Evolutionary conservation across 2,113 vertebrate species (phyloP).

Genomic region (Aepyceros melampus): DNA sequence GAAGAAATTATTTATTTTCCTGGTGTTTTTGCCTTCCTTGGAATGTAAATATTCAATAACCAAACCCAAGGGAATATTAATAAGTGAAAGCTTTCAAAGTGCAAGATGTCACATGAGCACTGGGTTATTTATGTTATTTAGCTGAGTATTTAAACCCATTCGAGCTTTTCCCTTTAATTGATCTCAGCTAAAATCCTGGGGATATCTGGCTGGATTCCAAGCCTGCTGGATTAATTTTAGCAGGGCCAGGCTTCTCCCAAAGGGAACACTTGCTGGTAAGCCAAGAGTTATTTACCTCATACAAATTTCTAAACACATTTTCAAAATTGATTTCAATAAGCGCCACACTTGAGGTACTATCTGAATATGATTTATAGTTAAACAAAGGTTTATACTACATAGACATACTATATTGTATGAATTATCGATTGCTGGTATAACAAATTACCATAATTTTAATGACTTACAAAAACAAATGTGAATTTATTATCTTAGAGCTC

Average conservation of each 20-base stretch:
- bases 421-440: background rate
- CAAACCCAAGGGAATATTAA: background rate
- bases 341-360: background rate
- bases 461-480: background rate
- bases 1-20: background rate
- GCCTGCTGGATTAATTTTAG: background rate
- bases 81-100: background rate
- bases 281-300: background rate
- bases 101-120: accelerated
- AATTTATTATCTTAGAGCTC: background rate
- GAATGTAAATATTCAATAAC: background rate
- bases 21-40: background rate
- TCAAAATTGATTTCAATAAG: constrained; percentile 23
- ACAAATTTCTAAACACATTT: constrained; percentile 26
- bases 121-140: background rate
- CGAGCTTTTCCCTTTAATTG: background rate
- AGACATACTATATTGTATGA: background rate
- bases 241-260: background rate
- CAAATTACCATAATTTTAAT: background rate
- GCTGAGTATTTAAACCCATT: background rate
- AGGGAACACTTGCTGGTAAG: background rate
- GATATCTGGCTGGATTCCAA: background rate
- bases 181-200: background rate
- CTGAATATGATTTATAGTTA: background rate
- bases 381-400: background rate